Conservation (phyloP, 2,888 invertebrate species). For the Eupithecia abbreviata region DNA sequence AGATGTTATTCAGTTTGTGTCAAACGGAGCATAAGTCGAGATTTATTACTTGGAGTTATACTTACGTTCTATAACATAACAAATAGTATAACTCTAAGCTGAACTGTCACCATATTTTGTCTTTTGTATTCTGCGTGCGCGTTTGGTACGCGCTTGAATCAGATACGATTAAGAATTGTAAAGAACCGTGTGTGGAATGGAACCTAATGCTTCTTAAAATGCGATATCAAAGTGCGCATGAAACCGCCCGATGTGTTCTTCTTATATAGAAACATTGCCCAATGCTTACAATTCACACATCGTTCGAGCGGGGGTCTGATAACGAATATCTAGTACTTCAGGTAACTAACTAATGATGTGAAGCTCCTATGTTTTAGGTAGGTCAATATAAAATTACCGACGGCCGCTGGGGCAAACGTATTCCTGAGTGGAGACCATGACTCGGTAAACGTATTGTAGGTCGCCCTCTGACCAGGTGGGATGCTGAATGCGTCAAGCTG, state of each 20-base stretch:
- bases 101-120: not conserved
- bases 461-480: no score
- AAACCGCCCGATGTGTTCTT: not conserved
- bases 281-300: not conserved
- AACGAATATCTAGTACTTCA: not conserved
- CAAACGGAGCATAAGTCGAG: not conserved
- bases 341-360: not conserved
- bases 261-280: not conserved
- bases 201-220: no score
- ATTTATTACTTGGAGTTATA: not conserved
- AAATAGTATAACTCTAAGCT: not conserved
- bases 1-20: not conserved
- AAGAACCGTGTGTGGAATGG: no score
- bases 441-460: no score
- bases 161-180: no score
- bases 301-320: not conserved
- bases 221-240: not conserved
- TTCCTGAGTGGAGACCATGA: no score
- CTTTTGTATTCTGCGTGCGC: no score
- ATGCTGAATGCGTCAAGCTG: no score
- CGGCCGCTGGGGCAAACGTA: no score
- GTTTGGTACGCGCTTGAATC: no score
- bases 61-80: not conserved
- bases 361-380: not conserved
- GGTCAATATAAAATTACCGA: not conserved